Evolutionary conservation across 2,888 invertebrate genomes (phyloP).

Genomic region (Charanyca ferruginea): DNA sequence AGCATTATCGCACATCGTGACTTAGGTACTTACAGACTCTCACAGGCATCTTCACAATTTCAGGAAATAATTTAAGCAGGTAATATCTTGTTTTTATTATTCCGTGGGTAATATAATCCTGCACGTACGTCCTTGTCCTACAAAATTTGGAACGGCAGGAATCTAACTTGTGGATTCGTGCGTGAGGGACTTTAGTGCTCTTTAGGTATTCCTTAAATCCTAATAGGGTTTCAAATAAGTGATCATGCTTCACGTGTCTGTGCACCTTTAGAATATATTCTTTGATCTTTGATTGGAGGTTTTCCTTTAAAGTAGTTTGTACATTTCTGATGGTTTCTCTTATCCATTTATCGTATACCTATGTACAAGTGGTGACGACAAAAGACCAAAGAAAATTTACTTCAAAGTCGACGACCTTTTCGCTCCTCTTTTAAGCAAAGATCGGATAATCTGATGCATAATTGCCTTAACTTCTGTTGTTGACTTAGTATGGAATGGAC

Average conservation of each 20-base stretch:
- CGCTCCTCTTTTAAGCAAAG: too few relatives aligned
- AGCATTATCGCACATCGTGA: too few relatives aligned
- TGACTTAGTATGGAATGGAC: too few relatives aligned
- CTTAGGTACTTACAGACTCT: too few relatives aligned
- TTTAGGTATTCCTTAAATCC: conserved; percentile 10
- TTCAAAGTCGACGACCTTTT: too few relatives aligned
- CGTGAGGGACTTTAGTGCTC: conserved; percentile 4
- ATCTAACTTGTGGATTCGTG: conserved; percentile 20
- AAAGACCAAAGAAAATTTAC: too few relatives aligned
- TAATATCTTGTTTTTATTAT: too few relatives aligned
- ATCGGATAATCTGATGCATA: too few relatives aligned
- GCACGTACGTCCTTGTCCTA: neutral
- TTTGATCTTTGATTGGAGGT: neutral
- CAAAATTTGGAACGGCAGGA: neutral
- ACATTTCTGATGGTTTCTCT: neutral
- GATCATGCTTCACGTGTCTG: neutral
- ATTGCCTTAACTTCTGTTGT: too few relatives aligned
- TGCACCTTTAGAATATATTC: neutral
- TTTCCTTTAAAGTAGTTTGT: neutral
- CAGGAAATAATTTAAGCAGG: conserved; percentile 11
- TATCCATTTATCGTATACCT: too few relatives aligned
- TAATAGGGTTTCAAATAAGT: conserved; percentile 5
- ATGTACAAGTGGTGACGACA: too few relatives aligned
- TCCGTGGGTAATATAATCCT: too few relatives aligned
- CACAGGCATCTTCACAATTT: neutral